Percentiles rank a stretch among this genome's conserved stretches.
Conservation (phyloP, 2,888 invertebrate genomes). For the Tetragonula carbonaria region DNA sequence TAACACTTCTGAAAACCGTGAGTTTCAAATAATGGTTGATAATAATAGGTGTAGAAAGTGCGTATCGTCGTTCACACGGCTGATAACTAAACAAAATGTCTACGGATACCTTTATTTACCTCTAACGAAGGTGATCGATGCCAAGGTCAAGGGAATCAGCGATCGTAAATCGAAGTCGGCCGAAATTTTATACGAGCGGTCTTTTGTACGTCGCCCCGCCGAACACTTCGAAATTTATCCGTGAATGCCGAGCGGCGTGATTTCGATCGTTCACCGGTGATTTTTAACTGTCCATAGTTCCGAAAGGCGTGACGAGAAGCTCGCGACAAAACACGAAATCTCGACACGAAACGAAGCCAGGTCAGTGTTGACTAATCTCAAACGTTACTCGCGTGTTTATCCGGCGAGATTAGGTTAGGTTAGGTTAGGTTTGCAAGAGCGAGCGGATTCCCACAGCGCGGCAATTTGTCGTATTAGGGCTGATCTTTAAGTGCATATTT, state of each 20-base stretch:
- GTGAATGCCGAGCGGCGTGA: no score
- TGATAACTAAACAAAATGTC: constrained; percentile 31
- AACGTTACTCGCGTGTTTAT: constrained; percentile 36
- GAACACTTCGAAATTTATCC: constrained; percentile 4
- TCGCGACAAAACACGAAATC: constrained; percentile 40
- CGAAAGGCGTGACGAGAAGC: neutral
- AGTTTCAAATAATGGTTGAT: neutral
- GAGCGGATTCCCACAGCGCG: neutral
- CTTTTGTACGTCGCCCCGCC: no score
- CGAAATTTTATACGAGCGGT: neutral
- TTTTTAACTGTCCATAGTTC: constrained; percentile 32
- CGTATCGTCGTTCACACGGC: neutral
- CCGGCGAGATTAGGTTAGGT: constrained; percentile 14
- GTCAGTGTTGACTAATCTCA: constrained; percentile 38
- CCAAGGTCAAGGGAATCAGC: neutral
- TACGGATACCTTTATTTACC: constrained; percentile 22
- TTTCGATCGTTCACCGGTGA: constrained; percentile 15
- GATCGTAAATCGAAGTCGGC: constrained; percentile 21
- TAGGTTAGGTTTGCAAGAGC: constrained; percentile 25
- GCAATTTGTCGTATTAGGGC: constrained; percentile 5
- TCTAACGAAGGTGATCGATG: constrained; percentile 5
- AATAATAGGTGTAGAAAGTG: no score
- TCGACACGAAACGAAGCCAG: constrained; percentile 14
- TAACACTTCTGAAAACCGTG: neutral
- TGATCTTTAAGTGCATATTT: neutral